Base-by-base conservation (phyloP, 2,113 vertebrate genomes). In the Megatriorchis doriae region DNA sequence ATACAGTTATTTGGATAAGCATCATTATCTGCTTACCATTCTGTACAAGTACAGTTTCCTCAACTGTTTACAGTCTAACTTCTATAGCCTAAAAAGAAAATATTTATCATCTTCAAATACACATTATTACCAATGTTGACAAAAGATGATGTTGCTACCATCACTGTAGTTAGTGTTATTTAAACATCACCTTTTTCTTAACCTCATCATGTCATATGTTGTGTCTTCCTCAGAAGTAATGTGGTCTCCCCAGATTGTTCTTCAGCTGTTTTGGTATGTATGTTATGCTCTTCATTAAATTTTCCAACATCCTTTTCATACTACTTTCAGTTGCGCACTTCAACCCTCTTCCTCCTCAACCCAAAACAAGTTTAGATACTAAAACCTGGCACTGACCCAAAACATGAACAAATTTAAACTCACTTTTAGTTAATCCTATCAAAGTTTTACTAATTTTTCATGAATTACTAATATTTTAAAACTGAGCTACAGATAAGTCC, bases 271-370 rank as follows among this genome's bases (percentile, higher is more conserved):
- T 13, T 23, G 3, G 3, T 52, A 25, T 9, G 16, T 26, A 31
- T 48, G 10, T 18, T 22, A 38, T 0, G 0, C 7, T 55, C 23
- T 13, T 15, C 6, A 27, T 52, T 27, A 20, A 27, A 3, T 66
- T 66, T 71, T 48, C 26, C 43, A 45, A 36, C 13, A 29, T 53
- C 16, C 3, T 48, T 55, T 48, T 22, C 27, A 50, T 11, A 40
- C 11, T 55, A 14, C 8, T 18, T 62, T 32, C 31, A 23, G 16
- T 27, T 34, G 7, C 16, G 10, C 15, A 21, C 38, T 78, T 71
- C 43, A 66, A 29, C 26, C 7, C 16, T 58, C 32, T 75, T 70
- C 29, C 7, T 36, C 52, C 19, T 55, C 63, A 77, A 58, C 7
- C 12, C 7, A 26, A 74, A 81, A 47, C 16, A 79, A 59, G 13